These are phyloP conservation scores for Muscicapa comitata DNA, from an alignment of 2,797 vertebrate species.

Conservation along the genomic window DNA sequence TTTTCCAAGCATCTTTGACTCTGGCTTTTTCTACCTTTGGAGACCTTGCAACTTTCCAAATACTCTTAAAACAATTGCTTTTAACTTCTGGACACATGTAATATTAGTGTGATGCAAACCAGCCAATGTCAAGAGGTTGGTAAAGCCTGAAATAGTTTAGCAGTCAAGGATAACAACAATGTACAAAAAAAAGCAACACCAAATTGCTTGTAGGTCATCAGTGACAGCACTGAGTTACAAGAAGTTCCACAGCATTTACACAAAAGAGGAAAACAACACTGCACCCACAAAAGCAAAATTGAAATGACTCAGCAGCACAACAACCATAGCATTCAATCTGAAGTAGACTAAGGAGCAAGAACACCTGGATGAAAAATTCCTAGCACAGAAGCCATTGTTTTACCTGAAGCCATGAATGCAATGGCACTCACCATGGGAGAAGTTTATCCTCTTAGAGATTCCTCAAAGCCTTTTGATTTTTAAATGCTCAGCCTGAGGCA, in stretches of 20 bases:
- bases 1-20: background rate
- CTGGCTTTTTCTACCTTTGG: background rate
- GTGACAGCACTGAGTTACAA: background rate
- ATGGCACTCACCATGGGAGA: background rate
- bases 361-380: background rate
- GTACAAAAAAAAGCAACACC: background rate
- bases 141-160: background rate
- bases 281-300: background rate
- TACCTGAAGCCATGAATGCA: background rate
- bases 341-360: background rate
- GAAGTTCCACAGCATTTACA: background rate
- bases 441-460: background rate
- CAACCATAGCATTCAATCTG: accelerated
- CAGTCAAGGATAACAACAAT: background rate
- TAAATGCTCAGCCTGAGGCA: background rate
- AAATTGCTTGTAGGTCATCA: background rate
- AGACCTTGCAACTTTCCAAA: background rate
- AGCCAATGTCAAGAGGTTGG: background rate
- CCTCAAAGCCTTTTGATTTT: background rate
- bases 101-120: background rate
- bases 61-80: background rate
- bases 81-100: background rate
- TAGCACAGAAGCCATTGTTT: background rate
- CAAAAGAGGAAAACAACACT: background rate
- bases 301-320: background rate